Conservation (phyloP, 2,113 vertebrate species). For the Indicator maculatus region DNA sequence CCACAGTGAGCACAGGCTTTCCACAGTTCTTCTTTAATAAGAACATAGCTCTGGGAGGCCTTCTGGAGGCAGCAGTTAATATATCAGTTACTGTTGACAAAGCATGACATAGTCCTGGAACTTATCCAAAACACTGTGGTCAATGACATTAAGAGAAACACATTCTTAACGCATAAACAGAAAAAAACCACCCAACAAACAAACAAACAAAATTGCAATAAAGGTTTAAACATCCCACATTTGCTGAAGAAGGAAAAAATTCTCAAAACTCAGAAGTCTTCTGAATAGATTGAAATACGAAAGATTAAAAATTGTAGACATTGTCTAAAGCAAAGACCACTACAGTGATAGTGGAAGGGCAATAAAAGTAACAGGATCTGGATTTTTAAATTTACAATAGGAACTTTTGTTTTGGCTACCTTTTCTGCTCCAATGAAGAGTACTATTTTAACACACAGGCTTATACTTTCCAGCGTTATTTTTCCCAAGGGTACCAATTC, state of each 20-base stretch:
- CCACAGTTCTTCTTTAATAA: slow-evolving; percentile 13
- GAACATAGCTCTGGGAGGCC: not conserved
- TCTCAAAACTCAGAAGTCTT: not conserved
- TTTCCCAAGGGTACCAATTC: not conserved
- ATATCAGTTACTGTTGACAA: not conserved
- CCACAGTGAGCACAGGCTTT: not conserved
- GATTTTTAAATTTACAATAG: not conserved
- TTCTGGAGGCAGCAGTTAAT: not conserved
- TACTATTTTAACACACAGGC: not conserved
- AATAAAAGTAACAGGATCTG: not conserved
- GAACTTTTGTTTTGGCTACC: not conserved
- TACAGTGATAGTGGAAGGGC: not conserved
- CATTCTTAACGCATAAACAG: not conserved
- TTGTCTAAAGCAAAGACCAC: not conserved
- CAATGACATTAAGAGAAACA: not conserved
- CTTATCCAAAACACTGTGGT: not conserved
- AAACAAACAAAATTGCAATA: not conserved
- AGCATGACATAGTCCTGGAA: not conserved
- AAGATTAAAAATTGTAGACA: not conserved
- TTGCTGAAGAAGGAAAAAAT: not conserved
- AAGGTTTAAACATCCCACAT: not conserved
- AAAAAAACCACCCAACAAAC: too few species aligned
- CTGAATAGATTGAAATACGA: not conserved
- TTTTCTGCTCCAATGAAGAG: not conserved
- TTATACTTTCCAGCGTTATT: not conserved